These are phyloP conservation scores for Drosophila ustulata DNA, from an alignment of 2,888 invertebrate genomes.

Conservation along the genomic window DNA sequence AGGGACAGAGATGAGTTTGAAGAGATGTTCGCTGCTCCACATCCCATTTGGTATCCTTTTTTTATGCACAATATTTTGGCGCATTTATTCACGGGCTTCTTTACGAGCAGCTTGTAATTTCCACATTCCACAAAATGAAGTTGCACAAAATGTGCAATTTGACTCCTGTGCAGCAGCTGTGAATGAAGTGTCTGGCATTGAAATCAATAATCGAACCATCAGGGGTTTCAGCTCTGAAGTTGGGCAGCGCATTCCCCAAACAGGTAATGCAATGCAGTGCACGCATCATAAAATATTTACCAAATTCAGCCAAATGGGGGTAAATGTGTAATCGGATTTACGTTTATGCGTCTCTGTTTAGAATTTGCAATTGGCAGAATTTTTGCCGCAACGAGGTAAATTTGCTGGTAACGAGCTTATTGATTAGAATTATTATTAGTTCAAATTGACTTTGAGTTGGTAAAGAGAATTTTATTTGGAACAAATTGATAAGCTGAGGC, in stretches of 20 bases:
- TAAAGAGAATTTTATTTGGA: neutral
- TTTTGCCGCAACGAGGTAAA: neutral
- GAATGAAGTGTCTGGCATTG: constrained; percentile 15
- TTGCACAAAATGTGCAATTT: constrained; percentile 62
- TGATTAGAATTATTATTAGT: constrained; percentile 28
- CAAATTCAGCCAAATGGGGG: constrained; percentile 48
- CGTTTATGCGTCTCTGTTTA: constrained; percentile 47
- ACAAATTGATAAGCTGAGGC: neutral
- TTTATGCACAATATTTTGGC: constrained; percentile 49
- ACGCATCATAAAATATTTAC: constrained; percentile 70
- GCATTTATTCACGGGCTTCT: constrained; percentile 50
- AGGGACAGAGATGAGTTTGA: neutral
- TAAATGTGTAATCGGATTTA: constrained; percentile 60
- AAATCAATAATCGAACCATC: constrained; percentile 43
- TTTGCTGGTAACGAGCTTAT: constrained; percentile 1
- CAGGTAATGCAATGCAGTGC: constrained; percentile 46
- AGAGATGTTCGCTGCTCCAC: neutral
- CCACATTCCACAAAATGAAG: constrained; percentile 61
- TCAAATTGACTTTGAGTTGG: neutral
- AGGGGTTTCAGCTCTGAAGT: neutral
- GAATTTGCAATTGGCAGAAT: constrained; percentile 20
- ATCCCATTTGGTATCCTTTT: constrained; percentile 23
- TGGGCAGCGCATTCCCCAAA: constrained; percentile 18
- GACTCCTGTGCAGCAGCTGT: constrained; percentile 55
- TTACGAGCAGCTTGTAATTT: constrained; percentile 64